Evolutionary conservation across 2,113 vertebrate genomes (phyloP).

Genomic region (Pseudonaja textilis): DNA sequence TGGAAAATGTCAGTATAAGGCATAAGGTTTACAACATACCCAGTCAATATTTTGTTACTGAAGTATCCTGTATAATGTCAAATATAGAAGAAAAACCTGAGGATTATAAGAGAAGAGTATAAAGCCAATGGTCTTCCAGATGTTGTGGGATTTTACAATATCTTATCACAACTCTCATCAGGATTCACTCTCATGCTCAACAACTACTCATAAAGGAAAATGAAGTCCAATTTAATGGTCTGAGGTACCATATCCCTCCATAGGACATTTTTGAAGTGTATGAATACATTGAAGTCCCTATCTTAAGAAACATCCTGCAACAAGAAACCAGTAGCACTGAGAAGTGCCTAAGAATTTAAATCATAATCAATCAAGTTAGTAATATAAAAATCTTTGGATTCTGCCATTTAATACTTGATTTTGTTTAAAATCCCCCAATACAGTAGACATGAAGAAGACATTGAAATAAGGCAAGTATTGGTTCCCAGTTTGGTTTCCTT

Average conservation of each 20-base stretch:
- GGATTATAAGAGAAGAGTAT: background rate
- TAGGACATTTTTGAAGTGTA: background rate
- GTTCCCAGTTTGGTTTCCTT: background rate
- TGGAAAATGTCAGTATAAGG: background rate
- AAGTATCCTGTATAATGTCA: constrained; percentile 34
- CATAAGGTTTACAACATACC: background rate
- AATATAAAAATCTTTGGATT: constrained; percentile 57
- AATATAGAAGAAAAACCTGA: background rate
- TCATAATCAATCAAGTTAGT: constrained; percentile 25
- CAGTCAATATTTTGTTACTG: background rate
- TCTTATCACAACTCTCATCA: background rate
- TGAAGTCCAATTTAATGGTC: background rate
- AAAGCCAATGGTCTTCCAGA: background rate
- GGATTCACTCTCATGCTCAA: background rate
- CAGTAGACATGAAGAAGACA: constrained; percentile 67
- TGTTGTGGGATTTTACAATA: background rate
- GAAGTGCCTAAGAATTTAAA: background rate
- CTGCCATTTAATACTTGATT: constrained; percentile 42
- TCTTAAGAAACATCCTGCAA: background rate
- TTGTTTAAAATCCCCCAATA: constrained; percentile 53
- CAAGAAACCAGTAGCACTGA: background rate
- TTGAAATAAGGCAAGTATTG: constrained; percentile 49
- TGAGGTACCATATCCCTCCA: background rate
- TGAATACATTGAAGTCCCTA: background rate
- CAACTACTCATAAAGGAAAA: background rate